Base-by-base conservation (phyloP, 2,797 vertebrate species). In the Micrastur ruficollis region DNA sequence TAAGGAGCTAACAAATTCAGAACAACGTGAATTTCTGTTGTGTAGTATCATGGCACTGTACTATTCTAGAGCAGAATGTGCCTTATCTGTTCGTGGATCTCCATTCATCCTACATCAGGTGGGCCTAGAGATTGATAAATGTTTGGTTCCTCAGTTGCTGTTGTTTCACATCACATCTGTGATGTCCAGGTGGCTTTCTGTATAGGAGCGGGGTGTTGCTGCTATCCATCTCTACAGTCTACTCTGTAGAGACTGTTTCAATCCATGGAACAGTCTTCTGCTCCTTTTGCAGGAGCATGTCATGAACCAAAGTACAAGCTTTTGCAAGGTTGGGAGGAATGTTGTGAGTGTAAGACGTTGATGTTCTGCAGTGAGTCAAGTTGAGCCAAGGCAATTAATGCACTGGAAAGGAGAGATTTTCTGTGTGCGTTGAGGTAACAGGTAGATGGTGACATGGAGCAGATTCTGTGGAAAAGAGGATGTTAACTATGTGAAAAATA, bases 311-410 rank as follows among this genome's bases (percentile, higher is more conserved):
- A 31, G 34, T 11, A 31, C 4, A 8, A 47, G 44, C 46, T 56
- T 29, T 29, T 38, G 19, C 47, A 36, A 71, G 59, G 32, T 2
- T 42, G 46, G 36, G 36, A 71, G 59, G 42, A 62, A 29, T 14
- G 25, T 44, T 56, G 26, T 5, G 22, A 32, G 22, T 34, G 22
- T 14, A 70, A 15, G 58, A n/a, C 0, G 0, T 34, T 62, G 32
- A 14, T 55, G 14, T 55, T 70, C 36, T 71, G 63, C 18, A 29
- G n/a, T 1, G 3, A 3, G 1, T 55, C 36, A 13, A 36, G 49
- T 47, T 68, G 34, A 53, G 32, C 36, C 1, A 2, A 47, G 62
- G 9, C 19, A 42, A 11, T 8, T 22, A 67, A 49, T 36, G 68
- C n/a, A 19, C 63, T 52, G 59, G 46, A 47, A 55, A 78, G 50